These are phyloP conservation scores for Drepanosiphum platanoidis DNA, from an alignment of 2,888 invertebrate genomes.

Conservation along the genomic window DNA sequence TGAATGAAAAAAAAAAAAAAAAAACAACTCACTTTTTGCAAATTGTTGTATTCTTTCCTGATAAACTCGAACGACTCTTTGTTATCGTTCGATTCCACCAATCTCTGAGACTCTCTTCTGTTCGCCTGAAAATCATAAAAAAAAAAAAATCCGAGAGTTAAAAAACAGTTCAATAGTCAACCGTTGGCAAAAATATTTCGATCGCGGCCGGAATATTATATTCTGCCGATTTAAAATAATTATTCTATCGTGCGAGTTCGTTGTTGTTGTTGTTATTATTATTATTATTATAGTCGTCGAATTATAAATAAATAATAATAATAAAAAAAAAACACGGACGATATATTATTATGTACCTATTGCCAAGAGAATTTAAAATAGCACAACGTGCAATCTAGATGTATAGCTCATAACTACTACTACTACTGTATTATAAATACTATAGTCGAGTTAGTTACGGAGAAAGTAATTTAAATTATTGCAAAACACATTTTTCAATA, in stretches of 20 bases:
- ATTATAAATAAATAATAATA: not conserved
- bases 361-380: not conserved
- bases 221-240: not conserved
- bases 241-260: not conserved
- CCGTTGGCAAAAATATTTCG: too few species aligned
- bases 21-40: constrained; percentile 49
- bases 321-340: not conserved
- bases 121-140: constrained; percentile 21
- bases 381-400: not conserved
- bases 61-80: constrained; percentile 42
- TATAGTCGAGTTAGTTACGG: constrained; percentile 21
- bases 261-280: not conserved
- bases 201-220: too few species aligned
- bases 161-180: too few species aligned
- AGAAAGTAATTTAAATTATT: constrained; percentile 42
- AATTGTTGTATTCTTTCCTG: constrained; percentile 50
- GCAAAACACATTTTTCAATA: constrained; percentile 44
- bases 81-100: constrained; percentile 28
- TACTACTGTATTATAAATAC: too few species aligned
- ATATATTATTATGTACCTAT: too few species aligned
- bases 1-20: not conserved
- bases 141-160: too few species aligned
- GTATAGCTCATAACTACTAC: not conserved
- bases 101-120: constrained; percentile 23
- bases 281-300: too few species aligned